A percentile compares a stretch with the other conserved stretches of the same genome.
These are phyloP conservation scores for Platycnemis pennipes DNA, from an alignment of 2,888 invertebrate genomes.

Conservation along the genomic window DNA sequence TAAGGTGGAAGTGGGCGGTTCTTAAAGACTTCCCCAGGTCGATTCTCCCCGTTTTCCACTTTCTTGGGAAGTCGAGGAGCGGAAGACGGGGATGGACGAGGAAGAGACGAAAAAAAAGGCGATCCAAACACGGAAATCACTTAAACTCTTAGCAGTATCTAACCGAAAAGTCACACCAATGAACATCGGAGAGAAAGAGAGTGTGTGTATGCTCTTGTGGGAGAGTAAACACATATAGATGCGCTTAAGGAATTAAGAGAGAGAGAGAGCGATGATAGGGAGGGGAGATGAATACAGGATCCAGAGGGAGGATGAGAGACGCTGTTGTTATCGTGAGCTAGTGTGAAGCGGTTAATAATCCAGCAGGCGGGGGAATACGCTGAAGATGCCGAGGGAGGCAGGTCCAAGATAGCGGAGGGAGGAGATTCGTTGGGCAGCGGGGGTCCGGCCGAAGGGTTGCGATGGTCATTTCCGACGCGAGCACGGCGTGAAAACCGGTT, in stretches of 20 bases:
- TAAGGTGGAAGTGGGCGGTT: conserved; percentile 1
- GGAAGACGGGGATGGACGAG: neutral
- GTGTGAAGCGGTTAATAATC: neutral
- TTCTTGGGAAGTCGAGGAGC: neutral
- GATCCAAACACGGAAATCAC: neutral
- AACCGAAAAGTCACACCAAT: neutral
- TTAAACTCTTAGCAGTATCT: neutral
- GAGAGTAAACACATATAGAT: neutral
- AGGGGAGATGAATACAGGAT: neutral
- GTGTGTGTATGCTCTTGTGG: neutral
- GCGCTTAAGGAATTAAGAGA: neutral
- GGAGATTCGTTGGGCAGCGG: neutral
- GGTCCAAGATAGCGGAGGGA: neutral
- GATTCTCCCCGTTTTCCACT: neutral
- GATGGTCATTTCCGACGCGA: conserved; percentile 24
- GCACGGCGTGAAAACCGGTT: conserved; percentile 62
- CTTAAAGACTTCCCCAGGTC: neutral
- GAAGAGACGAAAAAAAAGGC: neutral
- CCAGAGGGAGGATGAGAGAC: conserved; percentile 44
- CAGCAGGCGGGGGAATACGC: neutral
- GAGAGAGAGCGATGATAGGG: neutral
- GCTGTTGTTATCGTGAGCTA: neutral
- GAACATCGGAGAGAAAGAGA: neutral
- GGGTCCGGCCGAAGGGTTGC: conserved; percentile 29
- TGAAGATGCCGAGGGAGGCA: neutral